Evolutionary conservation across 2,113 vertebrate genomes (phyloP).

Genomic region (Rattus rattus): DNA sequence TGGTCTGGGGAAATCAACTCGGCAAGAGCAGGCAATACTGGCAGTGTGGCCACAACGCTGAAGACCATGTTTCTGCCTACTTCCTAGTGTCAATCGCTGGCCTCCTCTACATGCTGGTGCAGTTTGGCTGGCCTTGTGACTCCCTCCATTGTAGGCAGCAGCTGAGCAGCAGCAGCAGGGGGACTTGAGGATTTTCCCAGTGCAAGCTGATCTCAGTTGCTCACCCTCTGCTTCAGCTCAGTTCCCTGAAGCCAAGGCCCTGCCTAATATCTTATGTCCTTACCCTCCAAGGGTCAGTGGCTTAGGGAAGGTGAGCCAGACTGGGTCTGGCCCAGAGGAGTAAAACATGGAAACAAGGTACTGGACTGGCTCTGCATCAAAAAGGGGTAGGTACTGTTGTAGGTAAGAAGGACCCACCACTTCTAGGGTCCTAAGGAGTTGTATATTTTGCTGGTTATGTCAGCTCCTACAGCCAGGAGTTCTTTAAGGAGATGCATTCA

Average conservation of each 20-base stretch:
- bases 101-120: conserved; percentile 93
- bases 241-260: conserved; percentile 78
- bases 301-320: too few species aligned
- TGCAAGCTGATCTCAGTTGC: conserved; percentile 88
- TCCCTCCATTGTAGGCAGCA: conserved; percentile 75
- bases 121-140: conserved; percentile 94
- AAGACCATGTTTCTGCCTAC: conserved; percentile 93
- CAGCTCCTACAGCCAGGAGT: too few species aligned
- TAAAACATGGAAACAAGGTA: too few species aligned
- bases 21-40: too few species aligned
- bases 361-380: too few species aligned
- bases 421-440: too few species aligned
- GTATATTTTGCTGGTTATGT: too few species aligned
- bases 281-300: conserved; percentile 83
- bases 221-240: conserved; percentile 85
- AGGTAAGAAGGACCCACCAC: too few species aligned
- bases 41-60: conserved; percentile 82
- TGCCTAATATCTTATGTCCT: conserved; percentile 90
- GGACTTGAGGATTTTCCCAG: conserved; percentile 89
- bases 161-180: conserved; percentile 87
- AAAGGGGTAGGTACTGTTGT: too few species aligned
- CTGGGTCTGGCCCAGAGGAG: too few species aligned
- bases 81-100: conserved; percentile 93
- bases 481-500: too few species aligned
- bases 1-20: too few species aligned